Evolutionary conservation across 1,140 invertebrate species (phyloP), one percentile per base, ranked within the genome.

Genomic region (Antheraea pernyi): DNA sequence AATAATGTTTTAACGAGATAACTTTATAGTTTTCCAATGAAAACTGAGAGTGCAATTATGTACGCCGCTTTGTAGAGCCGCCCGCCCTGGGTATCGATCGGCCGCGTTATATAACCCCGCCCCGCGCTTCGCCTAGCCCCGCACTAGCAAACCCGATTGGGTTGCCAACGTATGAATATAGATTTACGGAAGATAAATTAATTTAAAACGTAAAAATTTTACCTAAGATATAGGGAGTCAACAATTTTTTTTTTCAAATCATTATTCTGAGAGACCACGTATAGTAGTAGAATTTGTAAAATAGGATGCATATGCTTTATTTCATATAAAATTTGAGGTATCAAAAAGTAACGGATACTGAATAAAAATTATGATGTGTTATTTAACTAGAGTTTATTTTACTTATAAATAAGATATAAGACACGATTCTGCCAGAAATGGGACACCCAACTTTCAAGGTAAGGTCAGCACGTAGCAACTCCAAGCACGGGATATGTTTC

Each of bases 101-200:
- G 30, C 76, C 63, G 53, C 68, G 84, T 91, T 91, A 91, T 85
- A 80, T 91, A 91, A 91, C 76, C 78, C 78, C 81, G 73, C 77
- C 74, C 79, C 67, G 77, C 76, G 65, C 71, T 63, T 63, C 65
- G 67, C 75, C 37, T 67, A 69, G 70, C 76, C 74, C 72, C 71
- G 68, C 72, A 13, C 68, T 70, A 22, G 65, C 19, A 53, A 53
- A 16, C 46, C 16, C 39, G 39, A 53, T 5, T 53, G 46, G 9
- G 46, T 53, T 53, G 46, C 46, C 46, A 53, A 16, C 16, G 5
- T 16, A 2, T 6, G 16, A 53, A 53, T 13, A 2, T 6, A 53
- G 2, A 16, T 11, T 53, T 53, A 16, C 46, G 46, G 6, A n/a
- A n/a, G 16, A 53, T 6, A n/a, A 13, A 13, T 11, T 10, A 42